Conservation (phyloP, 2,797 vertebrate species). For the Chrosomus eos region DNA sequence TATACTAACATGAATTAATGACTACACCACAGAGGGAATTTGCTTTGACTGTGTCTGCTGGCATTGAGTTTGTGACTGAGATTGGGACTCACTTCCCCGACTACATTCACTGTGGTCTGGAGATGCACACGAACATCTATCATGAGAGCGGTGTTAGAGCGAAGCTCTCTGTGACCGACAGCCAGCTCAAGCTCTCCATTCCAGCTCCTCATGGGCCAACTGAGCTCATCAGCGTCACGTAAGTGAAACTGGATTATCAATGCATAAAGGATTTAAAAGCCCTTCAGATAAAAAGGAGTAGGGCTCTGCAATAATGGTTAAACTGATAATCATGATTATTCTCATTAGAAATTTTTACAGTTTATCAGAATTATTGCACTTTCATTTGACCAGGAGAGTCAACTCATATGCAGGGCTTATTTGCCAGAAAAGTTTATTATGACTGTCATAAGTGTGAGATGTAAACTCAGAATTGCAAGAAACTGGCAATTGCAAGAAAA, state of each 20-base stretch:
- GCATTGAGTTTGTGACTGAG: conserved; percentile 86
- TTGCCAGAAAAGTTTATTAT: too few relatives aligned
- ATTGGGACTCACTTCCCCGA: conserved; percentile 86
- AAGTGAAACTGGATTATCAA: conserved; percentile 49
- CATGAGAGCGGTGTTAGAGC: conserved; percentile 86
- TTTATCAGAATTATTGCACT: too few relatives aligned
- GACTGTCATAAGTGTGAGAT: too few relatives aligned
- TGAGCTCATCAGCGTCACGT: conserved; percentile 87
- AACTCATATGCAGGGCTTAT: too few relatives aligned
- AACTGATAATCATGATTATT: too few relatives aligned
- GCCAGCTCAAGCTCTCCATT: conserved; percentile 83
- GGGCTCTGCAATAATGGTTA: too few relatives aligned
- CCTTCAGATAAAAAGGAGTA: background rate
- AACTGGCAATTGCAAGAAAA: too few relatives aligned
- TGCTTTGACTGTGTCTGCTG: conserved; percentile 84
- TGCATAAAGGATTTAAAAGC: background rate
- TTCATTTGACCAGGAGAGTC: too few relatives aligned
- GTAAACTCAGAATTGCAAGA: too few relatives aligned
- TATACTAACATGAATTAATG: background rate
- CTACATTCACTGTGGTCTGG: conserved; percentile 83
- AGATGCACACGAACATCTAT: conserved; percentile 88
- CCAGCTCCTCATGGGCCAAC: conserved; percentile 79
- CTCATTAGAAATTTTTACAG: too few relatives aligned
- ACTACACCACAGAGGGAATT: conserved; percentile 69
- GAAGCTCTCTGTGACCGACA: conserved; percentile 72